Conservation (phyloP, 2,797 vertebrate genomes). For the Vireo griseus region DNA sequence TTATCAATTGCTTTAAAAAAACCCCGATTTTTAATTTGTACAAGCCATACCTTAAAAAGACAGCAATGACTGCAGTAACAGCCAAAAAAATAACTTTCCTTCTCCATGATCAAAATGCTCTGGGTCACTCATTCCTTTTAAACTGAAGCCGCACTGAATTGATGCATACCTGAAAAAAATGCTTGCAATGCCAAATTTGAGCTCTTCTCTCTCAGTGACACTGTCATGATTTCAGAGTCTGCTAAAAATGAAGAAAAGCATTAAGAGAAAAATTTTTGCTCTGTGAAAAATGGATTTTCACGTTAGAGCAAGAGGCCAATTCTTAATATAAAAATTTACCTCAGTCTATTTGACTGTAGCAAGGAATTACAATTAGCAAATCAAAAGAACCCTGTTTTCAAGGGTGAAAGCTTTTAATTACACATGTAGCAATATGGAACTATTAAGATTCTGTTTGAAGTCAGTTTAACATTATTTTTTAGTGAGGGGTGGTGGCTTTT, state of each 20-base stretch:
- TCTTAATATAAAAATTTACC: conserved; percentile 4
- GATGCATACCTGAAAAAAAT: not conserved
- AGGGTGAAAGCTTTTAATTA: conserved; percentile 65
- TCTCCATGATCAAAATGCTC: not conserved
- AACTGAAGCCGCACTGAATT: not conserved
- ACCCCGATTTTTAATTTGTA: not conserved
- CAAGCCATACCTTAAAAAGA: not conserved
- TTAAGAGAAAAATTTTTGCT: not conserved
- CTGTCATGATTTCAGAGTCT: not conserved
- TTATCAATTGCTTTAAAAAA: not conserved
- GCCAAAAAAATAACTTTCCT: not conserved
- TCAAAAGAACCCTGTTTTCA: not conserved
- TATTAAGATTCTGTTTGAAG: conserved; percentile 43
- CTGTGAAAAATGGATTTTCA: conserved; percentile 30
- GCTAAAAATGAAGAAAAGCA: not conserved
- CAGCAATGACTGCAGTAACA: not conserved
- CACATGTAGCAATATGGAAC: not conserved
- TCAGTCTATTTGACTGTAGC: conserved; percentile 28
- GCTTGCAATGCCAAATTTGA: not conserved
- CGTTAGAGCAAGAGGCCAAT: not conserved
- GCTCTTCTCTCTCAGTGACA: not conserved
- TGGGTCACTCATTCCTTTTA: not conserved
- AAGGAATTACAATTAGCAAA: conserved; percentile 39
- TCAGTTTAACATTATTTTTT: not conserved
- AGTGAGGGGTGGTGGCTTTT: not conserved